Base-by-base conservation (phyloP, 2,888 invertebrate species). In the Pyrocoelia pectoralis region DNA sequence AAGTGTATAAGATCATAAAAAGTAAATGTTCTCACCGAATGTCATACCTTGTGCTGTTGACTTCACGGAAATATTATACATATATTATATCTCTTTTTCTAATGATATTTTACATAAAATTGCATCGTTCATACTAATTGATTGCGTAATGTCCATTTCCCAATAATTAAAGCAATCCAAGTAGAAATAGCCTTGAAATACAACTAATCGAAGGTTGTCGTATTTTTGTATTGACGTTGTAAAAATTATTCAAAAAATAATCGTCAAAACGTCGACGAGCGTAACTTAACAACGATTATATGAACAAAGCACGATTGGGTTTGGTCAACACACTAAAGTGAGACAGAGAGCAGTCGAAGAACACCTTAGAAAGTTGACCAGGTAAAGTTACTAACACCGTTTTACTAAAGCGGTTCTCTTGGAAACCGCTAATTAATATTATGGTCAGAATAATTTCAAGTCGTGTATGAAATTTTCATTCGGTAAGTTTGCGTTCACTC, bases 311-410 rank as follows among this genome's bases (percentile, higher is more conserved):
- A 52, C 50, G 59, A 57, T 59, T 56, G 52, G 56, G 60, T 65
- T 33, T 60, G 61, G 61, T 65, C 56, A 51, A 46, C 48, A 64
- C 43, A 65, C 55, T 68, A 65, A 68, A 74, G 68, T 69, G 72
- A 69, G 73, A 73, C 66, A 61, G 71, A 72, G 67, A 70, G 67
- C 24, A 68, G 71, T 71, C 72, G 70, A 69, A 68, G 70, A 68
- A 64, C 69, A 72, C 69, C 74, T 74, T 75, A 75, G 75, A 75
- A 75, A 75, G 75, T 75, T 71, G 71, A 67, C 10, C 67, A 67
- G 65, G 53, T 57, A 58, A 52, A 70, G n/a, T 67, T 24, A 18
- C 14, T 49, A 33, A 28, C 64, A 65, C 43, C 53, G 68, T 70
- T 56, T 41, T 48, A 54, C 57, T 15, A 43, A 56, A 71, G 70